Evolutionary conservation across 2,113 vertebrate genomes (phyloP), one percentile per base, ranked within the genome.

Genomic region (Xiphophorus couchianus): DNA sequence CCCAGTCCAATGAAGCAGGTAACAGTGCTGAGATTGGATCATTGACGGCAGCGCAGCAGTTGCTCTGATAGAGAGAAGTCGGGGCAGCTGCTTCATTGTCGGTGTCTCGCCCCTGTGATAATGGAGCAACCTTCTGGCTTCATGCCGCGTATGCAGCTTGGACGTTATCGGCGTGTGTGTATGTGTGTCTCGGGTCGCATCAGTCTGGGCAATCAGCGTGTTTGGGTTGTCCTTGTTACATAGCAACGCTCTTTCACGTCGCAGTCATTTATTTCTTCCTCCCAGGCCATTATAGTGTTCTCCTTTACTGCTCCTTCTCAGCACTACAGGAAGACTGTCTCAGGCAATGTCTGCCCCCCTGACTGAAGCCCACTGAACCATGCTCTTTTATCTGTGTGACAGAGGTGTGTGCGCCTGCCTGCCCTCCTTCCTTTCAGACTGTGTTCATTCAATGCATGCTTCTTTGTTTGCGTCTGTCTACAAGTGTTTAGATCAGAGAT

Each of bases 1-100:
- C 90, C 90, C 69, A 58, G 79, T 77, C 82, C 90, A 93, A 83
- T 90, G 90, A 91, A 84, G 91, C 93, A 92, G 93, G 90, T 92
- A 94, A 94, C 86, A 68, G 89, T 81, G 81, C 84, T 77, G 77
- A 79, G 85, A 93, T 93, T 90, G 88, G 80, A 90, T 91, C 90
- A 12, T 30, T 86, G 84, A 86, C 91, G 90, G 84, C 86, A 86
- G 86, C 87, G 78, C 80, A 69, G 84, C 60, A 10, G 81, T 73
- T 29, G 35, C 73, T 25, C 75, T 74, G 76, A 82, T 84, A 81
- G 83, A 71, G 81, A 84, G 90, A 91, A 90, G 84, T 88, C 86
- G 80, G 80, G 81, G 86, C 90, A 80, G 90, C 87, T 91, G 86
- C 86, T 76, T 77, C 66, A 4, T 44, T 92, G 90, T 89, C 90